Conservation (phyloP, 2,888 invertebrate species). For the Vannuccia rotundouncinata region DNA sequence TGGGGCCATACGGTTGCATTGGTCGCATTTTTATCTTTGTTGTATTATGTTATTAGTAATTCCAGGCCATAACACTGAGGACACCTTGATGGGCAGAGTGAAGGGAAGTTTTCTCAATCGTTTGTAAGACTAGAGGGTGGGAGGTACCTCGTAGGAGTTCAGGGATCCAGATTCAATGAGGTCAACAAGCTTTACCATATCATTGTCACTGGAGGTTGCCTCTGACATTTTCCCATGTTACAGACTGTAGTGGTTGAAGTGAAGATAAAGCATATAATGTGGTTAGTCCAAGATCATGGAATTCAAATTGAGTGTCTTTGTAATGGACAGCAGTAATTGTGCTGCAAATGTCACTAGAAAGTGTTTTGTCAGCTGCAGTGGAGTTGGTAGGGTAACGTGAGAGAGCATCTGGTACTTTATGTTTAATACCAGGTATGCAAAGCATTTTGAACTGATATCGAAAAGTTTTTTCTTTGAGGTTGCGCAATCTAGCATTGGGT, state of each 20-base stretch:
- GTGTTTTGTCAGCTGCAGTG: not conserved
- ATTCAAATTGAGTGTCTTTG: not conserved
- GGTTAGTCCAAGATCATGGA: not conserved
- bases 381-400: slow-evolving; percentile 9
- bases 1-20: slow-evolving; percentile 43
- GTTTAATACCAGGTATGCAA: slow-evolving; percentile 41
- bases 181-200: not conserved
- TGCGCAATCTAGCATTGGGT: slow-evolving; percentile 42
- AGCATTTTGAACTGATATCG: slow-evolving; percentile 42
- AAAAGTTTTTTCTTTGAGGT: slow-evolving; percentile 43
- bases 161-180: not conserved
- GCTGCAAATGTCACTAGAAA: not conserved
- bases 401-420: not conserved
- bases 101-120: no score
- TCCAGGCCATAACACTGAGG: not conserved
- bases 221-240: not conserved
- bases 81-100: slow-evolving; percentile 45
- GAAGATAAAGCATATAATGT: not conserved
- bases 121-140: slow-evolving; percentile 33
- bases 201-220: not conserved
- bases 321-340: not conserved
- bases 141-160: not conserved
- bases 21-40: slow-evolving; percentile 31
- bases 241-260: not conserved
- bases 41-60: not conserved